phyloP scores from a whole-genome alignment of 2,888 invertebrate species.

The Nyleta sp. region DNA sequence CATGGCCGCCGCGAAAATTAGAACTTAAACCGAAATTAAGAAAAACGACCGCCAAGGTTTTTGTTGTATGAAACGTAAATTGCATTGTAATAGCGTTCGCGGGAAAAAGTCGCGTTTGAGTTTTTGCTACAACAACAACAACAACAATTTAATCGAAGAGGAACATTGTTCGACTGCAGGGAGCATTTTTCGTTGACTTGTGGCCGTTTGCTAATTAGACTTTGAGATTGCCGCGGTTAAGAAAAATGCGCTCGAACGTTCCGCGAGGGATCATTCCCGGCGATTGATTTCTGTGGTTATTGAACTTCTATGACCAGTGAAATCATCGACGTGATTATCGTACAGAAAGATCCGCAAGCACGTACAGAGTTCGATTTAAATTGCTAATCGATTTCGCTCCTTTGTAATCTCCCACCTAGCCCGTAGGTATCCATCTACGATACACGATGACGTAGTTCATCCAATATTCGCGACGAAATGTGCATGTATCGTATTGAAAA shows the following conservation, averaged over 20 bases:
- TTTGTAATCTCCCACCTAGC: constrained; percentile 80
- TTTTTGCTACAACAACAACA: neutral
- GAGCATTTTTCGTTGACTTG: constrained; percentile 30
- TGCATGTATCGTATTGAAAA: constrained; percentile 67
- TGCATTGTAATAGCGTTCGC: too few species aligned
- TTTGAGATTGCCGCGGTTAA: constrained; percentile 50
- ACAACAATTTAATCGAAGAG: constrained; percentile 6
- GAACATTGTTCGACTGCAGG: constrained; percentile 3
- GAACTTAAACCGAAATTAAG: too few species aligned
- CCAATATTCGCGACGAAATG: constrained; percentile 69
- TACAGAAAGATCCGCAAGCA: constrained; percentile 79
- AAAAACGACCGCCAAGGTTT: too few species aligned
- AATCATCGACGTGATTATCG: constrained; percentile 73
- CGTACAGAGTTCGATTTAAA: constrained; percentile 79
- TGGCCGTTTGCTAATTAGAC: constrained; percentile 50
- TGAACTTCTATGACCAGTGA: constrained; percentile 72
- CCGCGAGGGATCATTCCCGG: constrained; percentile 57
- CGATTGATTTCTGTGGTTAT: constrained; percentile 70
- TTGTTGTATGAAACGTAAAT: too few species aligned
- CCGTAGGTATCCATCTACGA: constrained; percentile 73
- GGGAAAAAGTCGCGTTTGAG: too few species aligned
- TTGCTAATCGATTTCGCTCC: constrained; percentile 81
- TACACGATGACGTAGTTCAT: constrained; percentile 74
- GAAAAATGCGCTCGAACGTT: constrained; percentile 61
- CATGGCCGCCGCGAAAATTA: too few species aligned